These are phyloP conservation scores for Sylvilagus bachmani DNA, from an alignment of 2,113 vertebrate species.

Conservation along the genomic window DNA sequence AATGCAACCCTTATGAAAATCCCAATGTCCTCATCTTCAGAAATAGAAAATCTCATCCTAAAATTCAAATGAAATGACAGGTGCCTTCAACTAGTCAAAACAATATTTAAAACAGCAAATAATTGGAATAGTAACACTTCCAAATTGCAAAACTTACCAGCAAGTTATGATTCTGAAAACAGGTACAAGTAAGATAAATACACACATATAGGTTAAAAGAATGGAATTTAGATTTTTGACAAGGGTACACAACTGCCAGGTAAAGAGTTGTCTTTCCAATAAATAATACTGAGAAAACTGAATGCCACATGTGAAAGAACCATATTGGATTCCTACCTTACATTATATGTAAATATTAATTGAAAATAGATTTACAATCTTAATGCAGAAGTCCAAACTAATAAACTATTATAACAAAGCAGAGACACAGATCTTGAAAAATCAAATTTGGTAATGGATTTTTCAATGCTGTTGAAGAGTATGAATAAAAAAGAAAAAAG, in stretches of 20 bases:
- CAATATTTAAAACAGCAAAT: background rate
- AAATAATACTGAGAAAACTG: background rate
- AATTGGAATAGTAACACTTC: background rate
- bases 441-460: background rate
- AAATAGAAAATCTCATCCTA: background rate
- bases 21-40: background rate
- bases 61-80: background rate
- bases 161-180: background rate
- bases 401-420: background rate
- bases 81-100: background rate
- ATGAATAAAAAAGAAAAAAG: background rate
- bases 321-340: background rate
- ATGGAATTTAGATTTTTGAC: background rate
- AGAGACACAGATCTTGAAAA: background rate
- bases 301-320: background rate
- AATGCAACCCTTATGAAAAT: background rate
- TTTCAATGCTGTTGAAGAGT: background rate
- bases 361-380: background rate
- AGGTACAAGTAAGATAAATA: background rate
- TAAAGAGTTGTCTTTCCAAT: background rate
- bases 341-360: background rate
- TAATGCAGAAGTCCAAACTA: background rate
- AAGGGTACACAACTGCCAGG: background rate
- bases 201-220: background rate
- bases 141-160: background rate